Percentiles rank a stretch among this genome's conserved stretches.
Evolutionary conservation across 2,113 vertebrate species (phyloP).

Genomic region (Oncorhynchus gorbuscha): DNA sequence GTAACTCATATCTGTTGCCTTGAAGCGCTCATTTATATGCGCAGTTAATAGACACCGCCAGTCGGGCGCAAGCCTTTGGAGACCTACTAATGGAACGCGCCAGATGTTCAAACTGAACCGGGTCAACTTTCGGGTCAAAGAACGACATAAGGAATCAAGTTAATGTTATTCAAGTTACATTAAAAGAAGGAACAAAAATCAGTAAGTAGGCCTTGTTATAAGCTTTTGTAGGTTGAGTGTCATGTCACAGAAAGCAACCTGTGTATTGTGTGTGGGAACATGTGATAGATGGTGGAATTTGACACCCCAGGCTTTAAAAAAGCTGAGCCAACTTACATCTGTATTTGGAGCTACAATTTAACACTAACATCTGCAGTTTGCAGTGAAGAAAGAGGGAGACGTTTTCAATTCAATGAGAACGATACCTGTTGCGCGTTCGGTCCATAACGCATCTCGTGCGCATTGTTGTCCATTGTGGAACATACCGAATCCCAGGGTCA

Average conservation of each 20-base stretch:
- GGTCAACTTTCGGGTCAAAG: background rate
- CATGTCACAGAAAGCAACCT: background rate
- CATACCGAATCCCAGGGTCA: background rate
- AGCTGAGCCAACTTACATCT: slow-evolving; percentile 26
- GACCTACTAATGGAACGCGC: background rate
- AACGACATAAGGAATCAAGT: background rate
- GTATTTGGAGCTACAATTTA: slow-evolving; percentile 19
- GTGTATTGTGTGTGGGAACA: slow-evolving; percentile 18
- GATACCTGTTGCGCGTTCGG: too few species aligned
- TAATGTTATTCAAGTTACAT: too few species aligned
- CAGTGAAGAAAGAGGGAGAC: background rate
- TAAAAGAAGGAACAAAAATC: too few species aligned
- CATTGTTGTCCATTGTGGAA: background rate
- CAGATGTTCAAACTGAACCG: background rate
- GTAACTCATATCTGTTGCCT: background rate
- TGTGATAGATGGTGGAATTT: slow-evolving; percentile 46
- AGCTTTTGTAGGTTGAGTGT: too few species aligned
- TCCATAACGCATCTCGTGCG: background rate
- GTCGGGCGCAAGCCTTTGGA: background rate
- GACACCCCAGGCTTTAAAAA: slow-evolving; percentile 30
- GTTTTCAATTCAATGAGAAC: background rate
- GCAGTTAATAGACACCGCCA: background rate
- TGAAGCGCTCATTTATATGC: slow-evolving; percentile 19
- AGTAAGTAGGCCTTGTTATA: too few species aligned
- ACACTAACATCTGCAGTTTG: slow-evolving; percentile 21